A percentile compares a stretch with the other conserved stretches of the same genome.
phyloP scores from a whole-genome alignment of 1,140 invertebrate genomes.

The Drosophila rufa region DNA sequence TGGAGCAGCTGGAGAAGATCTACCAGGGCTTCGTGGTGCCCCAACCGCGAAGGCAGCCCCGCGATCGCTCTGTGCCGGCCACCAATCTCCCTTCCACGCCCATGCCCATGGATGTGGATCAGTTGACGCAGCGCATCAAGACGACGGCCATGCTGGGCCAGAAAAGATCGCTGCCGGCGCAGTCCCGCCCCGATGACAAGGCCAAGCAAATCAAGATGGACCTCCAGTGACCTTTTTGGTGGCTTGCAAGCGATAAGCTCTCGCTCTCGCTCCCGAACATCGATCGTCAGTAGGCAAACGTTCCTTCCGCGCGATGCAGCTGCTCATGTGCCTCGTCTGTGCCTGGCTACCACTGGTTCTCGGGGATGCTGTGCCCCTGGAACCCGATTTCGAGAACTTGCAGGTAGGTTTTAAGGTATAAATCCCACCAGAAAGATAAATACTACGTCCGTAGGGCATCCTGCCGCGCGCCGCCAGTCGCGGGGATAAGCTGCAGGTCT shows the following conservation, averaged over 20 bases:
- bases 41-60: conserved; percentile 39
- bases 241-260: conserved; percentile 1
- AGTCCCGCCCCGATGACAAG: not conserved
- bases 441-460: not conserved
- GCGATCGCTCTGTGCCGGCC: conserved; percentile 4
- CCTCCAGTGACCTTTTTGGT: conserved; percentile 10
- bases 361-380: not conserved
- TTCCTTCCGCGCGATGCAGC: conserved; percentile 6
- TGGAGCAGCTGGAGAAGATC: conserved; percentile 39
- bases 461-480: conserved; percentile 22
- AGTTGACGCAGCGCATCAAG: conserved; percentile 41
- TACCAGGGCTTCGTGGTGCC: conserved; percentile 52
- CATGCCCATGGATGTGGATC: conserved; percentile 23
- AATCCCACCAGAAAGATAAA: not conserved
- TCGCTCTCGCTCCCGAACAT: no score
- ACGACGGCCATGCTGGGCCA: conserved; percentile 35
- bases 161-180: conserved; percentile 23
- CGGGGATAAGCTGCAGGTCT: conserved; percentile 41
- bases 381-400: conserved; percentile 29
- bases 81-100: not conserved
- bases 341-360: not conserved
- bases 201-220: conserved; percentile 51
- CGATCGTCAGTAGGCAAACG: not conserved
- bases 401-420: not conserved
- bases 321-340: not conserved